Evolutionary conservation across 2,888 invertebrate species (phyloP).

Genomic region (Pristionchus arcanus): DNA sequence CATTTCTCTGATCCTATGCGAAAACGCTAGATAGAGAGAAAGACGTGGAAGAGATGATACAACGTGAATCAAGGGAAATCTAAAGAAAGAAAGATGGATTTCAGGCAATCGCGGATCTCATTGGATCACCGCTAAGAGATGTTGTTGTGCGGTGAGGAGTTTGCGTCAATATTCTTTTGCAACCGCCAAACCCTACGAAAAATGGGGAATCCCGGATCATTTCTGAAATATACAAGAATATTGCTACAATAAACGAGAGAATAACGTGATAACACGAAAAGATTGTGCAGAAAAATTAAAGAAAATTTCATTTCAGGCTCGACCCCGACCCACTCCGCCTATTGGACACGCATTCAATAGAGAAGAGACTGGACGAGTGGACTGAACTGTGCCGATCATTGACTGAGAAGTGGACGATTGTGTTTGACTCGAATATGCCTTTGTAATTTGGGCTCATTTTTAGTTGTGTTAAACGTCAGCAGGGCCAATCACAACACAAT

Average conservation of each 20-base stretch:
- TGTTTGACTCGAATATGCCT: slow-evolving; percentile 36
- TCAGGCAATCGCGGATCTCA: neutral
- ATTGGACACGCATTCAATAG: neutral
- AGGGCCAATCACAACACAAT: no score
- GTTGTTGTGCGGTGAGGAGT: neutral
- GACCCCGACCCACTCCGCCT: slow-evolving; percentile 7
- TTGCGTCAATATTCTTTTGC: no score
- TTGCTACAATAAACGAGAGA: no score
- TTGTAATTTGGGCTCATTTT: neutral
- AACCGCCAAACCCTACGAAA: no score
- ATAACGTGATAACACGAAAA: no score
- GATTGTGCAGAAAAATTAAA: no score
- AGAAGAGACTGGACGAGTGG: neutral
- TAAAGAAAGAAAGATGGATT: neutral
- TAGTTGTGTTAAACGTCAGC: neutral
- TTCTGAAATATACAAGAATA: no score
- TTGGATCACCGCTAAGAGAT: neutral
- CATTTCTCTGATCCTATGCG: neutral
- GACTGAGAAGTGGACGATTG: slow-evolving; percentile 2
- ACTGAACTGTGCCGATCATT: neutral
- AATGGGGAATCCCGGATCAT: no score
- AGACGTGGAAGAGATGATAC: neutral
- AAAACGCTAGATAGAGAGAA: neutral
- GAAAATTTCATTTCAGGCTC: neutral
- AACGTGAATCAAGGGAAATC: neutral